These are phyloP conservation scores for Scleropages formosus DNA, from an alignment of 2,797 vertebrate genomes.

Conservation along the genomic window DNA sequence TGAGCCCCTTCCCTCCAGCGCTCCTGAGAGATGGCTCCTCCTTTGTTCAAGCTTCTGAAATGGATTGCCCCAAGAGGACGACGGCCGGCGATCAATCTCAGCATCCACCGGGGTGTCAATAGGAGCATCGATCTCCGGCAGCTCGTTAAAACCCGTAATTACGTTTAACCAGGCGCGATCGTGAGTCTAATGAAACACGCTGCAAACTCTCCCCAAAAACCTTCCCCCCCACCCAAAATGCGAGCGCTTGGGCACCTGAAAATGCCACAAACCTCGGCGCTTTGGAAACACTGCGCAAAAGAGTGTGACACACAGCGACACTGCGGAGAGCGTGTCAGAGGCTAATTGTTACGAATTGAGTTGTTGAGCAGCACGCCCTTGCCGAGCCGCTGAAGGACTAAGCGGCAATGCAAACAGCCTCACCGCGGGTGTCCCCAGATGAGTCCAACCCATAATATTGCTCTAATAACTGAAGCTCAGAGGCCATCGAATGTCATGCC, in stretches of 20 bases:
- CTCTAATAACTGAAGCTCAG: slow-evolving; percentile 74
- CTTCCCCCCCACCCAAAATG: neutral
- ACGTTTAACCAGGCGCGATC: slow-evolving; percentile 28
- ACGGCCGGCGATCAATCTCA: slow-evolving; percentile 19
- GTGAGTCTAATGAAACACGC: slow-evolving; percentile 10
- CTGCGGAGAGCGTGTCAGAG: slow-evolving; percentile 64
- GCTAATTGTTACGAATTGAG: slow-evolving; percentile 79
- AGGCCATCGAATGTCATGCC: slow-evolving; percentile 72
- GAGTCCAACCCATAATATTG: slow-evolving; percentile 69
- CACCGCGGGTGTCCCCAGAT: slow-evolving; percentile 51
- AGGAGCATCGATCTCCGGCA: slow-evolving; percentile 8
- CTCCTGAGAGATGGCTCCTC: neutral
- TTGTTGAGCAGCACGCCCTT: slow-evolving; percentile 76
- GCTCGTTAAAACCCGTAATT: slow-evolving; percentile 11
- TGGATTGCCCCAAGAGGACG: neutral
- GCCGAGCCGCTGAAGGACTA: slow-evolving; percentile 65
- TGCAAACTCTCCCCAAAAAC: slow-evolving; percentile 19
- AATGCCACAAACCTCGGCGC: slow-evolving; percentile 51
- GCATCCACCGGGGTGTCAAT: neutral
- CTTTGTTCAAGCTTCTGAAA: neutral
- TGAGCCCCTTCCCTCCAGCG: neutral
- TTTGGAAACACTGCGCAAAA: slow-evolving; percentile 58
- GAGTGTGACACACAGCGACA: slow-evolving; percentile 57
- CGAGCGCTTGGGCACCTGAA: slow-evolving; percentile 27
- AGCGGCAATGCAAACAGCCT: slow-evolving; percentile 67